A percentile compares a stretch with the other conserved stretches of the same genome.
Evolutionary conservation across 2,888 invertebrate genomes (phyloP).

Genomic region (Adelognathus sp.): DNA sequence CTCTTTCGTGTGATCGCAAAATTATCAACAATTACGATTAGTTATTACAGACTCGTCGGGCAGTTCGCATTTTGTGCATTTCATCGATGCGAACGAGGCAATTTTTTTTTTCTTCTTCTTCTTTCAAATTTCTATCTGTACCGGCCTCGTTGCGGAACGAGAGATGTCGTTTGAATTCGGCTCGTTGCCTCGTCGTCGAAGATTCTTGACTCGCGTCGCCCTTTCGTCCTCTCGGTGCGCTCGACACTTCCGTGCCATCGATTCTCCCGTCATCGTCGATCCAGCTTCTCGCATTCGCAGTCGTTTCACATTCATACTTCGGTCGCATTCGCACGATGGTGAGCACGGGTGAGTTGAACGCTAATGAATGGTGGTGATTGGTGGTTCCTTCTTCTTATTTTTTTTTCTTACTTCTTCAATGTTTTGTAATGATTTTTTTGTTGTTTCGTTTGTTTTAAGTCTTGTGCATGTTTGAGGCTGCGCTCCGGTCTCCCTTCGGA

Average conservation of each 20-base stretch:
- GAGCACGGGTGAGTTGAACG: conserved; percentile 62
- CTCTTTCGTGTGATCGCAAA: not conserved
- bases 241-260: not conserved
- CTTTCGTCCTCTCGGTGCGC: not conserved
- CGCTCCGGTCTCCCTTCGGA: conserved; percentile 59
- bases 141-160: not conserved
- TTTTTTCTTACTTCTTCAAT: too few relatives aligned
- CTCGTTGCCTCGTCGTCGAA: not conserved
- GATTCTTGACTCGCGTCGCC: not conserved
- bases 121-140: too few relatives aligned
- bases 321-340: conserved; percentile 67
- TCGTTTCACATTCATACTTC: conserved; percentile 63
- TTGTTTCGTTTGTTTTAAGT: conserved; percentile 59
- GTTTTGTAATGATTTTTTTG: conserved; percentile 33
- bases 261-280: conserved; percentile 9
- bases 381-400: conserved; percentile 60
- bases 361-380: conserved; percentile 74
- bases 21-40: conserved; percentile 6
- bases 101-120: not conserved
- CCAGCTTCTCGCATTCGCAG: conserved; percentile 45
- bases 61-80: not conserved
- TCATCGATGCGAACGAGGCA: not conserved
- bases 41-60: not conserved
- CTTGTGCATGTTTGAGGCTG: conserved; percentile 64
- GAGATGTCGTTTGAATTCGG: not conserved